Evolutionary conservation across 2,113 vertebrate genomes (phyloP), one percentile per base, ranked within the genome.

Genomic region (Coryphaenoides rupestris): DNA sequence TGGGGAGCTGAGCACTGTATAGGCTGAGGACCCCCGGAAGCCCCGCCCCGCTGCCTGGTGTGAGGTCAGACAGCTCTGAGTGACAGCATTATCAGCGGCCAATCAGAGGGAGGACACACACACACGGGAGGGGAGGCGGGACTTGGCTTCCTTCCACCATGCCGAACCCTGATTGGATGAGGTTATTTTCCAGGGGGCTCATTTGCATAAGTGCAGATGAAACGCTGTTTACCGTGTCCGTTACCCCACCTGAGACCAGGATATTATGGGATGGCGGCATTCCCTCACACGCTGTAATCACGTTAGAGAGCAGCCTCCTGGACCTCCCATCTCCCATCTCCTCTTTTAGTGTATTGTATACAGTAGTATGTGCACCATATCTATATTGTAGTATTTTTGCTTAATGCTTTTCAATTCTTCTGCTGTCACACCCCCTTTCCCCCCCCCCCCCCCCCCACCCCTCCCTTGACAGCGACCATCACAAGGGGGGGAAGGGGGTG

Each of bases 171-270:
- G 89, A 93, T 90, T 89, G 86, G 91, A 90, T 86, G 87, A 87
- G 90, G 89, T 83, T 80, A 87, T 84, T 65, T 91, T 89, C 84
- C 47, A 79, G 62, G 64, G 76, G 88, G 85, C 87, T 85, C 74
- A 93, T 93, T 90, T 93, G 92, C 94, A 94, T 94, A 93, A 95
- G 94, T 92, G 75, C 87, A 90, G 79, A 77, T 73, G 83, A 87
- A 91, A 91, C 87, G 76, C 80, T 72, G 76, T 82, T 89, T 79
- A 89, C 84, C 85, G 83, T 67, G 89, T 89, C 93, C 89, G 78
- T 71, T 86, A 86, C 66, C 77, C 80, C 93, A 94, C 91, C 93
- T 94, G 93, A 92, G 91, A 81, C 92, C 92, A 76, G 15, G 71
- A 63, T 74, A 79, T 40, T 40, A 9, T 12, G 33, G 70, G n/a